Evolutionary conservation across 2,113 vertebrate species (phyloP).

Genomic region (Litocranius walleri): DNA sequence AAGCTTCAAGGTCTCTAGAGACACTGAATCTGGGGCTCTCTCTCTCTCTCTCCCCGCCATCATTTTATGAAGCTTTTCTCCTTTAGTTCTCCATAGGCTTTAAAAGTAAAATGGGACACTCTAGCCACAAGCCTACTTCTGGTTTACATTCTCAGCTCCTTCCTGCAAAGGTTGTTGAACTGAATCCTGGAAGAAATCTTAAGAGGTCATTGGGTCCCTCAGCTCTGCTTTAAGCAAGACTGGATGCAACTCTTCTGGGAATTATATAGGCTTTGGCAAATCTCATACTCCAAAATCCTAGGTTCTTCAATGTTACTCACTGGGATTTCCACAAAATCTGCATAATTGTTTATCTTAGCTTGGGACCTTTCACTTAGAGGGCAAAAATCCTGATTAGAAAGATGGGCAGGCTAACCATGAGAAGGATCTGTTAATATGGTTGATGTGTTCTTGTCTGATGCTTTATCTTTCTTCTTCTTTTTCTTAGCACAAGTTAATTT

Average conservation of each 20-base stretch:
- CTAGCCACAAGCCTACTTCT: neutral
- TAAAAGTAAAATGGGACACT: neutral
- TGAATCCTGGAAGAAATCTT: neutral
- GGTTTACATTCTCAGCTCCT: neutral
- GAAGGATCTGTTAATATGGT: neutral
- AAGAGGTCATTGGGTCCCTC: neutral
- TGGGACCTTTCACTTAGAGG: constrained; percentile 15
- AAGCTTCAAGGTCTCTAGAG: neutral
- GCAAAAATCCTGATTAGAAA: constrained; percentile 30
- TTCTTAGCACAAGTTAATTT: neutral
- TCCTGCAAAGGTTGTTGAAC: constrained; percentile 14
- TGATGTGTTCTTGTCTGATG: neutral
- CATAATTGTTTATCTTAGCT: constrained; percentile 12
- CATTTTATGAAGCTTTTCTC: neutral
- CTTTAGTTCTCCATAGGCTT: neutral
- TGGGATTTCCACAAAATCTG: constrained; percentile 35
- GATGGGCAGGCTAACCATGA: neutral
- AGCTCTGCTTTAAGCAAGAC: neutral
- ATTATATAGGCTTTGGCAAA: neutral
- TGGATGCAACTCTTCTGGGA: neutral
- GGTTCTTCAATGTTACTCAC: neutral
- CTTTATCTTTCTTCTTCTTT: neutral
- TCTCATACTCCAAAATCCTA: neutral
- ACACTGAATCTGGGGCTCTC: neutral
- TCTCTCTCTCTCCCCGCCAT: neutral